These are phyloP conservation scores for Copsychus sechellarum DNA, from an alignment of 2,113 vertebrate species.

Conservation along the genomic window DNA sequence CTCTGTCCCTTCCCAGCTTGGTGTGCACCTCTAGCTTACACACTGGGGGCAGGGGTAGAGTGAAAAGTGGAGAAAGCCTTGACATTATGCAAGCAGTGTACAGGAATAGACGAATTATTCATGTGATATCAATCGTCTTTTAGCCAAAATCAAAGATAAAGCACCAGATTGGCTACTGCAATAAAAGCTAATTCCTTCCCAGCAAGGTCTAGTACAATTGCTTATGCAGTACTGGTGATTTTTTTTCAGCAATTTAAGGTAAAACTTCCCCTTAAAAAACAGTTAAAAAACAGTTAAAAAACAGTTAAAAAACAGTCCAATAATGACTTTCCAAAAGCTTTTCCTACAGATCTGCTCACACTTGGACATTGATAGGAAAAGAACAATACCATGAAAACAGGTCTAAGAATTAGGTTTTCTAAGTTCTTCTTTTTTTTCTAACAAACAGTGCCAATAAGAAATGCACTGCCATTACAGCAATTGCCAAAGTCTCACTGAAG, in stretches of 20 bases:
- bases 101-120: not conserved
- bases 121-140: not conserved
- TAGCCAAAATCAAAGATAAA: not conserved
- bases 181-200: not conserved
- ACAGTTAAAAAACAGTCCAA: not conserved
- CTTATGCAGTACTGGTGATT: not conserved
- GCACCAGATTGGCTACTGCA: not conserved
- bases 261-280: not conserved
- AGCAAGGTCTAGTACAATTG: not conserved
- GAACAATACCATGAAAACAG: not conserved
- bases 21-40: not conserved
- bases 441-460: not conserved
- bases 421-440: not conserved
- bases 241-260: not conserved
- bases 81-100: not conserved
- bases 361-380: not conserved
- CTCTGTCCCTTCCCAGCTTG: not conserved
- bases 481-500: not conserved
- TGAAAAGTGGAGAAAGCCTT: not conserved
- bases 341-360: not conserved
- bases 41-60: accelerated
- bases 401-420: not conserved
- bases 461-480: accelerated
- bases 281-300: not conserved
- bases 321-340: not conserved